Evolutionary conservation across 2,113 vertebrate genomes (phyloP).

Genomic region (Gnathonemus echidnorhynchus): DNA sequence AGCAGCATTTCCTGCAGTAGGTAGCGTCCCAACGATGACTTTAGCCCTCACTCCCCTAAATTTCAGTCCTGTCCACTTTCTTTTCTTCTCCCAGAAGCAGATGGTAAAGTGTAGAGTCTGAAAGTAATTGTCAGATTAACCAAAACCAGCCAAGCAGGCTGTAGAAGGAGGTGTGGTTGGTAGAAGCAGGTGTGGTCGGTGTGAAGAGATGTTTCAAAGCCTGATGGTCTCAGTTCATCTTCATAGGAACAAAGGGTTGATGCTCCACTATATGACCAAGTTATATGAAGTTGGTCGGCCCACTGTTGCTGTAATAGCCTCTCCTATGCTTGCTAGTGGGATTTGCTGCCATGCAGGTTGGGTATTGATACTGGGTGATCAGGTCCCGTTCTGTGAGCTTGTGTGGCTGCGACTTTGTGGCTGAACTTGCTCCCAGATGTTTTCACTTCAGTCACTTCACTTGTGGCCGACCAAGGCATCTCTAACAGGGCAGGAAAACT

Average conservation of each 20-base stretch:
- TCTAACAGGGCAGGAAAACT: background rate
- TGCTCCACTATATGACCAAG: background rate
- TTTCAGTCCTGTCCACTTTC: background rate
- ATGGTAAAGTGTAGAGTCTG: background rate
- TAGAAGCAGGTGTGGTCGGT: background rate
- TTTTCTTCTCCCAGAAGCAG: background rate
- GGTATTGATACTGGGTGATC: background rate
- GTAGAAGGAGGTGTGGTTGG: background rate
- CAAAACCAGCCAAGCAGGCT: background rate
- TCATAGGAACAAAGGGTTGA: background rate
- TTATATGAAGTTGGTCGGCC: background rate
- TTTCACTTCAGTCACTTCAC: background rate
- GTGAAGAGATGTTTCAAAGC: background rate
- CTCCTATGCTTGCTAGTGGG: background rate
- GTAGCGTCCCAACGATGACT: background rate
- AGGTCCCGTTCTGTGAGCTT: background rate
- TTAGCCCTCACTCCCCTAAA: background rate
- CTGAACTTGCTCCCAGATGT: background rate
- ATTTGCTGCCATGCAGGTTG: background rate
- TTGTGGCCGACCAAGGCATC: background rate
- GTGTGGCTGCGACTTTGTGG: background rate
- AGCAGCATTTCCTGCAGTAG: background rate
- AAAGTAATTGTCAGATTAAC: background rate
- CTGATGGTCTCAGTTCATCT: background rate
- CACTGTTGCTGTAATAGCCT: background rate